A percentile compares a stretch with the other conserved stretches of the same genome.
phyloP scores from a whole-genome alignment of 2,113 vertebrate genomes.

The Tamias sibiricus region DNA sequence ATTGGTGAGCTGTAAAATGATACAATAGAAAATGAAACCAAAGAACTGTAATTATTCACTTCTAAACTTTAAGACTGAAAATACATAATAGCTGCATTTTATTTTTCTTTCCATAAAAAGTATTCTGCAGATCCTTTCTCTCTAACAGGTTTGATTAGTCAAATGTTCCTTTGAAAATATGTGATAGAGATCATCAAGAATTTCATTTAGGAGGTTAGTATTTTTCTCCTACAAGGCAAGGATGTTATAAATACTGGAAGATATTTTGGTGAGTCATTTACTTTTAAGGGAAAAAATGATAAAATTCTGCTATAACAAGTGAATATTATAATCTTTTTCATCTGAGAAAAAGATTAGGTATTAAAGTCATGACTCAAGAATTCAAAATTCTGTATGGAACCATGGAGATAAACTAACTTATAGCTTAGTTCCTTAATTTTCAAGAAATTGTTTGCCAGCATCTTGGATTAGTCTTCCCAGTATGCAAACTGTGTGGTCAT shows the following conservation, averaged over 20 bases:
- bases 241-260: background rate
- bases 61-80: conserved; percentile 14
- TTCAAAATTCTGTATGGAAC: background rate
- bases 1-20: background rate
- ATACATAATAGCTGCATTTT: background rate
- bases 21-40: conserved; percentile 47
- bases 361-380: background rate
- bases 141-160: background rate
- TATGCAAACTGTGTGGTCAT: accelerated
- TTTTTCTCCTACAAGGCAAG: background rate
- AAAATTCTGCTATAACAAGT: background rate
- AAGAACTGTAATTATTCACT: conserved; percentile 33
- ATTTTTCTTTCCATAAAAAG: background rate
- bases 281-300: background rate
- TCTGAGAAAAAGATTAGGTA: background rate
- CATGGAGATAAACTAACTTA: background rate
- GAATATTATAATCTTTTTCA: background rate
- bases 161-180: background rate
- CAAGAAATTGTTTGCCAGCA: background rate
- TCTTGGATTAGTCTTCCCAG: background rate
- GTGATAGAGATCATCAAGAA: background rate
- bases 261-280: background rate
- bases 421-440: background rate
- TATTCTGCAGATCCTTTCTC: background rate
- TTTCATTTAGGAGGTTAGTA: background rate